Evolutionary conservation across 2,113 vertebrate genomes (phyloP), one percentile per base, ranked within the genome.

Genomic region (Xiphophorus maculatus): DNA sequence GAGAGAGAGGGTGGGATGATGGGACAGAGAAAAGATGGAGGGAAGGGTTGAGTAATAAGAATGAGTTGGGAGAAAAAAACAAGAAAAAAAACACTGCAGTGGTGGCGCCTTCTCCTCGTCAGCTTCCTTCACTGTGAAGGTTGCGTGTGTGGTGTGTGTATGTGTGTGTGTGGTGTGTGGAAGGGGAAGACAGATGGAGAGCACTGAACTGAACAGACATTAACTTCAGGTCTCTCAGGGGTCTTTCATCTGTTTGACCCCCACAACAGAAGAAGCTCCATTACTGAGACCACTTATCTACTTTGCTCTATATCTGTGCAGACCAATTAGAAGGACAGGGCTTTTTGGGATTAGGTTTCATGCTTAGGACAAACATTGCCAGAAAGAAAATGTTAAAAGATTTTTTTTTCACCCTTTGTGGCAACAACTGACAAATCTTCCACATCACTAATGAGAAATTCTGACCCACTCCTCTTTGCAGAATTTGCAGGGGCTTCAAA

Each of bases 81-180:
- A 85, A 83, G 81, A 76, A 86, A 86, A 86, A 86, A 80, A 63
- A 77, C 87, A 84, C 89, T 91, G 91, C 92, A 89, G 92, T 89
- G 77, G 80, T 85, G 72, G 79, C 68, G 70, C 76, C 65, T 8
- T 65, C 66, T 67, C 54, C 25, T 54, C 3, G 0, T 63, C 48
- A 48, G 35, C 69, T 82, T 51, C 40, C 30, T 83, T 63, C 40
- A 72, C 61, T 74, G 61, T 63, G 28, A 72, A 77, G 29, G 11
- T 9, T 48, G 37, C 0, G n/a, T 11, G 35, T 37, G 9, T 8
- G 6, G 5, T 32, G 32, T 30, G 14, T 12, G 54, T 40, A 7
- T 42, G 70, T 40, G 69, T 61, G 28, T 33, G 28, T 73, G 61
- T 72, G 37, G 13, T 8, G 8, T 8, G 35, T 35, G 35, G 58